Evolutionary conservation across 2,888 invertebrate species (phyloP).

Genomic region (Stenurella melanura): DNA sequence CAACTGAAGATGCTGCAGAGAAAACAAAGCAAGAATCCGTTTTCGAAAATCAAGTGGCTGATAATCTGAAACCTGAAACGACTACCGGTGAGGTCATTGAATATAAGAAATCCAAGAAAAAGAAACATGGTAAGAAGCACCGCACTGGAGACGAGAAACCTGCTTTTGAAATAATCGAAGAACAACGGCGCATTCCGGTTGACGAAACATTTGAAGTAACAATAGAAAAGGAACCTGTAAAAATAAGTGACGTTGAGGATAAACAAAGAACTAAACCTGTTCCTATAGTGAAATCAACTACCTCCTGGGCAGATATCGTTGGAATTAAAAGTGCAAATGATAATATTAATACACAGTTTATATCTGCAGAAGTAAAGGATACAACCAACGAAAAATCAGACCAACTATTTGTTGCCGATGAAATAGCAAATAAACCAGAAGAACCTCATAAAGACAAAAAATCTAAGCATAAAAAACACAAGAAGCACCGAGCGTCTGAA

Average conservation of each 20-base stretch:
- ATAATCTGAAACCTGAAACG: not conserved
- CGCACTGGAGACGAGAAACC: constrained; percentile 20
- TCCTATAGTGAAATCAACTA: not conserved
- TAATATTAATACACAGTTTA: not conserved
- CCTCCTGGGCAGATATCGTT: constrained; percentile 50
- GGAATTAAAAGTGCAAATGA: constrained; percentile 6
- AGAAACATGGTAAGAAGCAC: constrained; percentile 40
- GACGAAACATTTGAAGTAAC: not conserved
- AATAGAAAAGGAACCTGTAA: not conserved
- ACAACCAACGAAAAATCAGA: not conserved
- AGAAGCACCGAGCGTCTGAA: not conserved
- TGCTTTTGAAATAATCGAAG: constrained; percentile 12
- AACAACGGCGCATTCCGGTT: constrained; percentile 12
- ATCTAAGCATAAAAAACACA: constrained; percentile 1
- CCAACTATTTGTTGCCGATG: not conserved
- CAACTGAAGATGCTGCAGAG: not conserved
- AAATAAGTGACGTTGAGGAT: not conserved
- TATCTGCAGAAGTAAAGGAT: not conserved
- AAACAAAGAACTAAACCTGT: no score
- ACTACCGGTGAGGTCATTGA: not conserved
- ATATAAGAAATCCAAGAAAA: constrained; percentile 38
- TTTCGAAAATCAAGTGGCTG: not conserved
- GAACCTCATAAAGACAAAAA: not conserved
- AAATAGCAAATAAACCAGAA: not conserved
- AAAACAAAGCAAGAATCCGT: not conserved